phyloP scores from a whole-genome alignment of 2,888 invertebrate species.

The Opisthograptis luteolata region DNA sequence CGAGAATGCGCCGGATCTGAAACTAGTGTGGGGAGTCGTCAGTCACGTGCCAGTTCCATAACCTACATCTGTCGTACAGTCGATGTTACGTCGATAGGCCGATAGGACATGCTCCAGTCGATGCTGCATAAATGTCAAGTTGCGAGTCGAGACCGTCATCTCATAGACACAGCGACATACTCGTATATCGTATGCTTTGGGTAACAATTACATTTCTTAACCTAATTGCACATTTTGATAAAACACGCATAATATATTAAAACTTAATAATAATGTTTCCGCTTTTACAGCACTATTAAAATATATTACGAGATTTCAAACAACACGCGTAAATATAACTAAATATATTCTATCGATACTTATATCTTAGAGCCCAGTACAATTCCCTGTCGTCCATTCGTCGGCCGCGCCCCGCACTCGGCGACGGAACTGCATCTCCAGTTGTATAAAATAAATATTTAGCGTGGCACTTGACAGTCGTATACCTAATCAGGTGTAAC shows the following conservation, averaged over 20 bases:
- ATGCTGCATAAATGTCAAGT: conserved; percentile 26
- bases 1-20: conserved; percentile 11
- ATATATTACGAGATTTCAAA: conserved; percentile 84
- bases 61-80: conserved; percentile 37
- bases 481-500: conserved; percentile 42
- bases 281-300: conserved; percentile 65
- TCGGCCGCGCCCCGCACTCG: conserved; percentile 44
- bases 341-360: conserved; percentile 68
- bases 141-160: conserved; percentile 41
- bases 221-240: conserved; percentile 78
- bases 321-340: conserved; percentile 72
- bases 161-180: conserved; percentile 55
- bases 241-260: conserved; percentile 72
- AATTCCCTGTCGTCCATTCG: conserved; percentile 68
- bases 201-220: conserved; percentile 76
- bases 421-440: conserved; percentile 33
- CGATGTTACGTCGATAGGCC: conserved; percentile 47
- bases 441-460: conserved; percentile 71
- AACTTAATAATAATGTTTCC: conserved; percentile 66
- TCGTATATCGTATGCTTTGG: conserved; percentile 70
- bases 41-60: conserved; percentile 27
- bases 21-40: conserved; percentile 32
- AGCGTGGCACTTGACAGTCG: conserved; percentile 72
- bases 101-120: conserved; percentile 21
- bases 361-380: conserved; percentile 72